Percentiles rank a stretch among this genome's conserved stretches.
These are phyloP conservation scores for Hippotragus niger DNA, from an alignment of 2,113 vertebrate genomes.

Conservation along the genomic window DNA sequence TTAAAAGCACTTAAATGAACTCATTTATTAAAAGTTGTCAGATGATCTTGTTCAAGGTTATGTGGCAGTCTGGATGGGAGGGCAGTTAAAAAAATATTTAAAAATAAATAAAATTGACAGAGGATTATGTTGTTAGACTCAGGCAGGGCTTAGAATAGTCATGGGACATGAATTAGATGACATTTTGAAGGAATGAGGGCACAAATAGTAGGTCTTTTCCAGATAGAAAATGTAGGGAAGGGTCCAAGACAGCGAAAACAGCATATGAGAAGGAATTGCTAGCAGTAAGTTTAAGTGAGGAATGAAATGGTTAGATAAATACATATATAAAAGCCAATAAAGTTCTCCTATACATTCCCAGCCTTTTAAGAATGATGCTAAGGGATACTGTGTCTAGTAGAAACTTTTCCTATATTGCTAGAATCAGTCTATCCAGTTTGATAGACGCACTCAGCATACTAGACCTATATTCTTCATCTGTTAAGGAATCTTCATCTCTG, in stretches of 20 bases:
- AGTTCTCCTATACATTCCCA: neutral
- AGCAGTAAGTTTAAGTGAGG: conserved; percentile 4
- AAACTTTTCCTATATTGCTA: neutral
- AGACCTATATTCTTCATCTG: neutral
- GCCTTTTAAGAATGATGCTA: neutral
- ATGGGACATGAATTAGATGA: conserved; percentile 4
- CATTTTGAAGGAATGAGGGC: conserved; percentile 12
- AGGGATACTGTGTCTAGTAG: neutral
- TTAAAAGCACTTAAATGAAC: conserved; percentile 9
- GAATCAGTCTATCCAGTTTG: neutral
- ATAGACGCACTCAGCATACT: neutral
- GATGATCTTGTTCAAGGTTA: neutral
- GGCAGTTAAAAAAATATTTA: neutral
- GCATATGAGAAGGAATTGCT: neutral
- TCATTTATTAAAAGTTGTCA: neutral
- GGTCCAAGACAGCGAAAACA: neutral
- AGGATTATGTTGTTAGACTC: neutral
- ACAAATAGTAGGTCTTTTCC: neutral
- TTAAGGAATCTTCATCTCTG: neutral
- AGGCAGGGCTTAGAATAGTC: neutral
- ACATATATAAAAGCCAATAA: neutral
- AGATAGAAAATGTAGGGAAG: neutral
- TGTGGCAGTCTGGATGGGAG: neutral
- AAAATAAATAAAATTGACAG: neutral
- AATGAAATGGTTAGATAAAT: neutral